Percentiles rank a stretch among this genome's conserved stretches.
Conservation (phyloP, 2,797 vertebrate genomes). For the Pitangus sulphuratus region DNA sequence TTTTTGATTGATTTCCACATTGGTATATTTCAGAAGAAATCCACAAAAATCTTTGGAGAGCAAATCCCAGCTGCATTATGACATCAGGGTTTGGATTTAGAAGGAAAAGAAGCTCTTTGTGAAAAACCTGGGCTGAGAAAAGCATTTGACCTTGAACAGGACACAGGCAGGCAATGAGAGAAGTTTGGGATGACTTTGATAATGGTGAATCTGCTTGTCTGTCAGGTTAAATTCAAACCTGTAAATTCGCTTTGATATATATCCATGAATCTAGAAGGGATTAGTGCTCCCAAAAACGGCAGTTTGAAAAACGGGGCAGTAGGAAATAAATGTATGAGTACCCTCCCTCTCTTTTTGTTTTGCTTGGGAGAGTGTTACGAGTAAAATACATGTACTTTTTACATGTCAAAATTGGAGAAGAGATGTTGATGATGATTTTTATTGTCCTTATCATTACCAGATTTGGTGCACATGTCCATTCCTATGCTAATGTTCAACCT, state of each 20-base stretch:
- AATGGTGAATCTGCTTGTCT: neutral
- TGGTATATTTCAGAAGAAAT: neutral
- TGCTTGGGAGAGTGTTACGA: neutral
- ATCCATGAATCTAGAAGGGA: neutral
- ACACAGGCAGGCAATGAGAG: neutral
- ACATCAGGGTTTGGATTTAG: neutral
- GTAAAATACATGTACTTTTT: neutral
- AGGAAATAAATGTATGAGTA: neutral
- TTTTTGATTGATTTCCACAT: neutral
- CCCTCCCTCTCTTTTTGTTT: neutral
- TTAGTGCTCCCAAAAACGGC: neutral
- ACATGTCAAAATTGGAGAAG: neutral
- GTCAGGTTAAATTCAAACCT: neutral
- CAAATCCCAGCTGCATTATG: neutral
- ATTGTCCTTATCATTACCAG: neutral
- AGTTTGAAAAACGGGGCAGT: neutral
- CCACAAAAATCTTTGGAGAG: neutral
- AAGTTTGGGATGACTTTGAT: neutral
- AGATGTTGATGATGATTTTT: neutral
- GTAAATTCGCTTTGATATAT: neutral
- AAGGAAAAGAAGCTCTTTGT: neutral
- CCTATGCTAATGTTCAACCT: neutral
- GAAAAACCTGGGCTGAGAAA: neutral
- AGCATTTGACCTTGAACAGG: neutral
- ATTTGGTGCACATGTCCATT: accelerated